Percentiles rank a stretch among this genome's conserved stretches.
phyloP scores from a whole-genome alignment of 2,888 invertebrate species.

The Desoria tigrina region DNA sequence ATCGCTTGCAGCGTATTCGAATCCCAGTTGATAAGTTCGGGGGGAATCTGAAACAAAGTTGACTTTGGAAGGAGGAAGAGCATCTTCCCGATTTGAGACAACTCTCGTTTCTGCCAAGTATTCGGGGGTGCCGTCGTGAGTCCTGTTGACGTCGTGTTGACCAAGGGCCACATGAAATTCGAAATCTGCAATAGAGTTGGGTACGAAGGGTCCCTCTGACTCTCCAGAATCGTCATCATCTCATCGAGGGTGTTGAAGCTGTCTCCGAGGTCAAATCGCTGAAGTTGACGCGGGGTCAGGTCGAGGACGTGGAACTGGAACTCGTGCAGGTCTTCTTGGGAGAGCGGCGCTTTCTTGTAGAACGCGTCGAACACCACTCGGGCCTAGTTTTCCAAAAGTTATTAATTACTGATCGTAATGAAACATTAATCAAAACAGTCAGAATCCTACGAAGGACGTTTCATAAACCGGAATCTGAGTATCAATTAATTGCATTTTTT shows the following conservation, averaged over 20 bases:
- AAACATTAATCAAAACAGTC: too few species aligned
- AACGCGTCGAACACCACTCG: slow-evolving; percentile 45
- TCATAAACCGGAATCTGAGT: too few species aligned
- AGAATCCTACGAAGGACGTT: too few species aligned
- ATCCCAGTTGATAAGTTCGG: slow-evolving; percentile 44
- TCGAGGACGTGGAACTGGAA: slow-evolving; percentile 43
- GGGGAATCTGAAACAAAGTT: slow-evolving; percentile 32
- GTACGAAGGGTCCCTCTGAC: slow-evolving; percentile 26
- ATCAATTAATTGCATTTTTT: too few species aligned
- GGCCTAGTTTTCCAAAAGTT: slow-evolving; percentile 19
- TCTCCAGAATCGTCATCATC: slow-evolving; percentile 40
- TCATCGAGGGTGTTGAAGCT: slow-evolving; percentile 45
- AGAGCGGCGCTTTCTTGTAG: slow-evolving; percentile 30
- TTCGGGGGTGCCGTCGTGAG: slow-evolving; percentile 31
- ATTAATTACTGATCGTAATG: too few species aligned
- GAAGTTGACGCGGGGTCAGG: slow-evolving; percentile 36
- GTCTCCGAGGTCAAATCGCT: slow-evolving; percentile 42
- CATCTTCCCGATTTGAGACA: slow-evolving; percentile 41
- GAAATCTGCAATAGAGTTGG: slow-evolving; percentile 44
- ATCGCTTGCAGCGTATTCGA: slow-evolving; percentile 37
- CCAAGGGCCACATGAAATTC: slow-evolving; percentile 44
- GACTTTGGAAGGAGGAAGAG: slow-evolving; percentile 45
- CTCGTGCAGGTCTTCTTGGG: slow-evolving; percentile 46
- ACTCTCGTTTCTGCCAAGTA: slow-evolving; percentile 42
- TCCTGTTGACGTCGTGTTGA: slow-evolving; percentile 25